phyloP scores from a whole-genome alignment of 2,888 invertebrate species.

The Marronus borbonicus region DNA sequence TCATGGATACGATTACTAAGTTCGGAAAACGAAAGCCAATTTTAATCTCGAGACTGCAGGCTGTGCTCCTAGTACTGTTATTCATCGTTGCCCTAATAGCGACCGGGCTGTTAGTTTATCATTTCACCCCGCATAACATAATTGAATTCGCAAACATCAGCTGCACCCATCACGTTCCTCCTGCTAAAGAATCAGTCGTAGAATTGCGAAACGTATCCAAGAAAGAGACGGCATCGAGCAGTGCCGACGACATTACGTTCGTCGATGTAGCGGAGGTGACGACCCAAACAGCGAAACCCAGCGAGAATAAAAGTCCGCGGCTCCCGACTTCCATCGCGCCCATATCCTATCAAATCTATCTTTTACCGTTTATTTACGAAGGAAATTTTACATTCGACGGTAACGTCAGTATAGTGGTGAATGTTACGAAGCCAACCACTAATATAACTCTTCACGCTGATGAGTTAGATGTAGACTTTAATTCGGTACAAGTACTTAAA shows the following conservation, averaged over 20 bases:
- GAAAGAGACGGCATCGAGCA: background rate
- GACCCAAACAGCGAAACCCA: constrained; percentile 22
- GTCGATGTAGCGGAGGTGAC: constrained; percentile 19
- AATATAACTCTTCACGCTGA: constrained; percentile 84
- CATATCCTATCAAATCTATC: constrained; percentile 78
- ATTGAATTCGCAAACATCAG: constrained; percentile 67
- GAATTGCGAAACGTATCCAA: constrained; percentile 2
- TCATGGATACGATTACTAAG: constrained; percentile 69
- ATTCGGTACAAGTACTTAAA: constrained; percentile 51
- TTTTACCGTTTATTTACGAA: constrained; percentile 82
- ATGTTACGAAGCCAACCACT: constrained; percentile 75
- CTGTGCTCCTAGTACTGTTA: constrained; percentile 76
- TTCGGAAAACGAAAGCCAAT: constrained; percentile 78
- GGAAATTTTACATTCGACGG: constrained; percentile 88
- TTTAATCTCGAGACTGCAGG: constrained; percentile 78
- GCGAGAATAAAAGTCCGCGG: constrained; percentile 73
- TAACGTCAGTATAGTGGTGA: constrained; percentile 77
- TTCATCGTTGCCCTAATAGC: constrained; percentile 79
- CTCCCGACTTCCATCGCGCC: constrained; percentile 80
- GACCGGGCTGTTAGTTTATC: constrained; percentile 84
- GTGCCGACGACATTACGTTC: background rate
- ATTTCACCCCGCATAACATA: constrained; percentile 74
- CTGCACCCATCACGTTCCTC: background rate
- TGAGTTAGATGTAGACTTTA: constrained; percentile 76
- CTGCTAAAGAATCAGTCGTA: background rate